phyloP scores from a whole-genome alignment of 2,113 vertebrate genomes.

The Piaya cayana region DNA sequence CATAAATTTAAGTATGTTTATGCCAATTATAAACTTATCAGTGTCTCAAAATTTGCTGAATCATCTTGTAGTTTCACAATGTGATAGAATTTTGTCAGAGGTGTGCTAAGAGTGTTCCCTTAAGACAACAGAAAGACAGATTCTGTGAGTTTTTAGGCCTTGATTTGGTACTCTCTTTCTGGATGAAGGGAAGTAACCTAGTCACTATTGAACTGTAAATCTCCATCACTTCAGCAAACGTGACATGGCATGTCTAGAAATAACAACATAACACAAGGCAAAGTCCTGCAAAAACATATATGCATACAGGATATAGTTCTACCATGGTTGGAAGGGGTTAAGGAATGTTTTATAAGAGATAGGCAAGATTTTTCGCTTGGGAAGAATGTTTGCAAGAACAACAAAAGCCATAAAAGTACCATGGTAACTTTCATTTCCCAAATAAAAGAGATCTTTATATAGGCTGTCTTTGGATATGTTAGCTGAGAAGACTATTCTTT shows the following conservation, averaged over 20 bases:
- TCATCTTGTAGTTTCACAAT: neutral
- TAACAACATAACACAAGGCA: neutral
- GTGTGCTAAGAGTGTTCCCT: neutral
- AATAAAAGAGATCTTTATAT: neutral
- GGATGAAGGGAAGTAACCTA: neutral
- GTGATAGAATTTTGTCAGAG: neutral
- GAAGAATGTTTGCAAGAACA: neutral
- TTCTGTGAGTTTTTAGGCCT: neutral
- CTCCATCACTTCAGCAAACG: neutral
- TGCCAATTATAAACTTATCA: neutral
- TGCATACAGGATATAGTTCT: neutral
- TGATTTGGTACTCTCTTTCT: neutral
- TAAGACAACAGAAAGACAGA: neutral
- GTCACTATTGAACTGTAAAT: neutral
- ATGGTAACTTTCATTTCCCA: neutral
- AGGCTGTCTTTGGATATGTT: neutral
- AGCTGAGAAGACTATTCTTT: neutral
- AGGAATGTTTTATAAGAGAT: neutral
- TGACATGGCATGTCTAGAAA: neutral
- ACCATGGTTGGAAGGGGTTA: neutral
- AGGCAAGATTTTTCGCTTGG: neutral
- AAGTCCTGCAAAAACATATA: neutral
- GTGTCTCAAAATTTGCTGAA: neutral
- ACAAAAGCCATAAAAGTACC: neutral
- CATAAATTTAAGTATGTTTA: neutral